Conservation (phyloP, 2,113 vertebrate species). For the Podocnemis expansa region DNA sequence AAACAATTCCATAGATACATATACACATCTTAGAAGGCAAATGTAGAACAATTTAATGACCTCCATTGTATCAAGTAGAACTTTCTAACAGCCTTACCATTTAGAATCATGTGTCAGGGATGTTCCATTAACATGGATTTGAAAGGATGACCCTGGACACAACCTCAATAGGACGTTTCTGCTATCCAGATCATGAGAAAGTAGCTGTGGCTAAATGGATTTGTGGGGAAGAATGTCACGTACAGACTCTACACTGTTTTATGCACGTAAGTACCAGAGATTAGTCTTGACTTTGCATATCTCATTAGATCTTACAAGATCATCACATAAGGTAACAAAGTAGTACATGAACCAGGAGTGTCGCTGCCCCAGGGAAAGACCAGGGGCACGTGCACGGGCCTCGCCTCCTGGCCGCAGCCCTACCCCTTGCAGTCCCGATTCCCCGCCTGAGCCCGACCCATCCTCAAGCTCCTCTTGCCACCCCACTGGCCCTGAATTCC, state of each 20-base stretch:
- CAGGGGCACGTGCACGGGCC: too few relatives aligned
- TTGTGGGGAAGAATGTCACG: background rate
- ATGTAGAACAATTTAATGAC: background rate
- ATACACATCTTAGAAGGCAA: background rate
- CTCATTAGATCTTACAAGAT: background rate
- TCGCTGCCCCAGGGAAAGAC: too few relatives aligned
- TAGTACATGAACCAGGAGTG: too few relatives aligned
- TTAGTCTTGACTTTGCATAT: background rate
- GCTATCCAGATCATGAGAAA: background rate
- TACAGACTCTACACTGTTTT: background rate
- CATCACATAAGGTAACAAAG: background rate
- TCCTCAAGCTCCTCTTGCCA: too few relatives aligned
- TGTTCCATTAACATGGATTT: background rate
- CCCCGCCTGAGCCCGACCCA: too few relatives aligned
- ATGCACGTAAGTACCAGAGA: background rate
- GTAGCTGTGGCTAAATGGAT: background rate
- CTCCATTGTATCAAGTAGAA: background rate
- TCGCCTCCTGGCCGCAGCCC: too few relatives aligned
- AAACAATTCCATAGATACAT: background rate
- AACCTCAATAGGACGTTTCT: background rate
- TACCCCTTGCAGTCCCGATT: too few relatives aligned
- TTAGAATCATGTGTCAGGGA: background rate
- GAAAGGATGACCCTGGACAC: background rate
- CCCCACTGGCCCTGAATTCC: too few relatives aligned
- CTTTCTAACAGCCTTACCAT: background rate